Conservation (phyloP, 2,888 invertebrate species). For the Stramonita haemastoma region DNA sequence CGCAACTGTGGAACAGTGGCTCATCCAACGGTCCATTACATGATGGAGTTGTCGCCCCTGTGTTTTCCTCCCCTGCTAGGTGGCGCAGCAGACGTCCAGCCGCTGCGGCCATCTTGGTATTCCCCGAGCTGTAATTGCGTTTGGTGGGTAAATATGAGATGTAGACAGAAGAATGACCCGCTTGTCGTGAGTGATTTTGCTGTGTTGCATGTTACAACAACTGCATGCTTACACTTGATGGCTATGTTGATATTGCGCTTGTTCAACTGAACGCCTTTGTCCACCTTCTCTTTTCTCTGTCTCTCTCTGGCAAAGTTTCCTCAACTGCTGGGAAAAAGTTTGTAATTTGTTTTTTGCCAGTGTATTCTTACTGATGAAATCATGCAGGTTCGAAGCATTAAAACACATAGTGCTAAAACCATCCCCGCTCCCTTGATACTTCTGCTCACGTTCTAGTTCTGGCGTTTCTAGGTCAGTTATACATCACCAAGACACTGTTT, state of each 20-base stretch:
- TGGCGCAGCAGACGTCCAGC: not conserved
- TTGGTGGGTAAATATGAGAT: constrained; percentile 7
- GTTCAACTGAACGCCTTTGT: not conserved
- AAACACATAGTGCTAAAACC: no score
- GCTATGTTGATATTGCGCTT: not conserved
- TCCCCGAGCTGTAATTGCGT: not conserved
- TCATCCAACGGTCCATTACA: not conserved
- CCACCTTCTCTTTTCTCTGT: not conserved
- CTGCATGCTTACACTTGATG: constrained; percentile 1
- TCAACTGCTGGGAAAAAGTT: constrained; percentile 7
- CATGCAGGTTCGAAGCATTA: no score
- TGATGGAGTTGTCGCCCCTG: constrained; percentile 38
- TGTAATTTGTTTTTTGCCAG: not conserved
- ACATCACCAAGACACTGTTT: no score
- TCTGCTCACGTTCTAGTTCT: no score
- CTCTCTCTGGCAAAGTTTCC: not conserved
- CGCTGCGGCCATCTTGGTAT: constrained; percentile 1
- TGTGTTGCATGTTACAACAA: not conserved
- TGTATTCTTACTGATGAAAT: not conserved
- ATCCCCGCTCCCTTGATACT: no score
- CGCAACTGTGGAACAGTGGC: not conserved
- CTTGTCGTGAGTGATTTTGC: not conserved
- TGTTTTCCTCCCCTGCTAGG: not conserved
- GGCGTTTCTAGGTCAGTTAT: no score
- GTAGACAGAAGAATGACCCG: not conserved